phyloP scores from a whole-genome alignment of 2,113 vertebrate genomes.

The Siniperca chuatsi region DNA sequence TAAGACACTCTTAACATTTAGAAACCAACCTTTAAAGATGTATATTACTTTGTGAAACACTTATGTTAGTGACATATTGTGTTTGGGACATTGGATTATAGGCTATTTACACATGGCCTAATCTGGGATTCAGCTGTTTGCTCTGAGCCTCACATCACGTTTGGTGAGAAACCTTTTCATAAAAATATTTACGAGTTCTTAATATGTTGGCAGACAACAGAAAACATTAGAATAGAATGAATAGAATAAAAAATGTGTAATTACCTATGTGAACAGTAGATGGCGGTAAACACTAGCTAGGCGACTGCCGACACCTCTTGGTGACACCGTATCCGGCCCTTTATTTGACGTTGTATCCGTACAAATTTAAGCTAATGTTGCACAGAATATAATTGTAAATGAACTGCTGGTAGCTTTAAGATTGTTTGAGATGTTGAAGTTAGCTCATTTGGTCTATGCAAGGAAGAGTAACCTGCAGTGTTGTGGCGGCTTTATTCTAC shows the following conservation, averaged over 20 bases:
- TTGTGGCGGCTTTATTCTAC: background rate
- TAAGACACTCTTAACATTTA: background rate
- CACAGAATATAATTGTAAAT: constrained; percentile 45
- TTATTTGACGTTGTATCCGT: constrained; percentile 71
- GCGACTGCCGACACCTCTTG: background rate
- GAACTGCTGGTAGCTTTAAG: background rate
- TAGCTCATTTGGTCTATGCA: background rate
- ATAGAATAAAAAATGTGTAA: background rate
- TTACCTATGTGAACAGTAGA: background rate
- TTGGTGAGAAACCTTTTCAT: background rate
- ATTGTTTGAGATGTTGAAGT: background rate
- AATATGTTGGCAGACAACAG: background rate
- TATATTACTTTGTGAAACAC: background rate
- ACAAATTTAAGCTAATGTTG: constrained; percentile 50
- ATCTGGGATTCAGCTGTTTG: constrained; percentile 27
- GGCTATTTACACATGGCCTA: background rate
- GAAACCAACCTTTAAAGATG: background rate
- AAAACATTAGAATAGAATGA: background rate
- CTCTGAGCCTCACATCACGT: background rate
- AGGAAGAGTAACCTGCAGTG: background rate
- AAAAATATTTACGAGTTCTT: background rate
- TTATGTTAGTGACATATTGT: background rate
- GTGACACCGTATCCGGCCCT: constrained; percentile 24
- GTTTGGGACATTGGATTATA: constrained; percentile 22
- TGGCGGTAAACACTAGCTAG: background rate